Evolutionary conservation across 2,888 invertebrate genomes (phyloP).

Genomic region (Cryptophagus acutangulus): DNA sequence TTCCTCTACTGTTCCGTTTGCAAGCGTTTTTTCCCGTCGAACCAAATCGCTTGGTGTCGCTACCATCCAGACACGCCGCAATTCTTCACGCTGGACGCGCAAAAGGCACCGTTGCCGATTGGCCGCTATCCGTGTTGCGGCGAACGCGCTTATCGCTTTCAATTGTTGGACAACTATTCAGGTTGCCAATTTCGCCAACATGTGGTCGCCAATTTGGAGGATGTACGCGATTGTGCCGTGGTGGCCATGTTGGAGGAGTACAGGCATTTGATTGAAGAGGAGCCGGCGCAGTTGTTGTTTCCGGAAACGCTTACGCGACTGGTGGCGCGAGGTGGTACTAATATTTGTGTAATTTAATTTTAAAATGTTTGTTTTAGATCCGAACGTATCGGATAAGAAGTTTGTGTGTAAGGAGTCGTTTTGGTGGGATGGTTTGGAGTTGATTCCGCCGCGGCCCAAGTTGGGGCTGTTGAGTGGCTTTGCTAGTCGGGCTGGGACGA

Average conservation of each 20-base stretch:
- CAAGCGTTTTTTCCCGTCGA: conserved; percentile 69
- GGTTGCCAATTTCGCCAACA: conserved; percentile 75
- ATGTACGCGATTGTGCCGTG: conserved; percentile 63
- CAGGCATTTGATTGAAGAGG: conserved; percentile 57
- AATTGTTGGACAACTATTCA: conserved; percentile 59
- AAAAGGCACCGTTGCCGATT: conserved; percentile 62
- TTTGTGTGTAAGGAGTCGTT: conserved; percentile 62
- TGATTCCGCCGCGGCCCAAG: conserved; percentile 58
- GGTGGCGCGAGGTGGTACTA: conserved; percentile 52
- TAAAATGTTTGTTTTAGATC: conserved; percentile 22
- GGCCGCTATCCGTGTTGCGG: conserved; percentile 81
- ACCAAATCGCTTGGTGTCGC: conserved; percentile 76
- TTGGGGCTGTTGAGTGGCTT: conserved; percentile 57
- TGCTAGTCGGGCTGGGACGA: conserved; percentile 18
- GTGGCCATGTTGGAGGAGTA: conserved; percentile 56
- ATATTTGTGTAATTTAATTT: conserved; percentile 1
- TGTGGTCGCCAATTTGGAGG: conserved; percentile 56
- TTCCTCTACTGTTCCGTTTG: conserved; percentile 77
- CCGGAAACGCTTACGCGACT: conserved; percentile 64
- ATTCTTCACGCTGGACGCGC: conserved; percentile 65
- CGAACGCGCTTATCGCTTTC: conserved; percentile 73
- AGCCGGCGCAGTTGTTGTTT: conserved; percentile 63
- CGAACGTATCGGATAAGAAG: conserved; percentile 45
- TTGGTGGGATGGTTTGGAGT: conserved; percentile 70
- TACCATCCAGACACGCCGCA: conserved; percentile 75